Evolutionary conservation across 53 echinoderm and acorn worm genomes (phyloP).

Genomic region (Crossaster papposus): DNA sequence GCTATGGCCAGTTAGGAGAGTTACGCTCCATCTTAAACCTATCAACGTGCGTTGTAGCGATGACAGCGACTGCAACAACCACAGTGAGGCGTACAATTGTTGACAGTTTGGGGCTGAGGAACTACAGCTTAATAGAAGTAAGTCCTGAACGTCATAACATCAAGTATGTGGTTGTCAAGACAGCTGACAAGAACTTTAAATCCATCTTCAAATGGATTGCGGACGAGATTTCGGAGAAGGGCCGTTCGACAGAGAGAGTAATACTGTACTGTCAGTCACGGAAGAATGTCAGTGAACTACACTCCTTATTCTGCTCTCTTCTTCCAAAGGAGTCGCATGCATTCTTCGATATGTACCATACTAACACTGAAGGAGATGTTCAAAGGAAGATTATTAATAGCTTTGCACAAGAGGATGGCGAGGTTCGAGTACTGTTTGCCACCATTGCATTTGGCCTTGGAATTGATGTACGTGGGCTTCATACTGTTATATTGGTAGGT

Average conservation of each 20-base stretch:
- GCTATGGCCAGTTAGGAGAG: conserved; percentile 7
- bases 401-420: conserved; percentile 39
- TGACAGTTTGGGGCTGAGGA: conserved; percentile 51
- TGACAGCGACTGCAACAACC: conserved; percentile 63
- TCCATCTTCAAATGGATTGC: conserved; percentile 3
- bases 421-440: conserved; percentile 40
- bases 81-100: conserved; percentile 11
- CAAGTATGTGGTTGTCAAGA: conserved; percentile 59
- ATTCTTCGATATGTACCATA: conserved; percentile 62
- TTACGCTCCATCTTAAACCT: not conserved
- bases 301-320: conserved; percentile 18
- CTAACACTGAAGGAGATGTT: conserved; percentile 48
- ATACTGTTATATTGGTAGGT: conserved; percentile 36
- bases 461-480: conserved; percentile 35
- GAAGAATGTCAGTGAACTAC: conserved; percentile 40
- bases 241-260: conserved; percentile 15
- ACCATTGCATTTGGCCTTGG: conserved; percentile 61
- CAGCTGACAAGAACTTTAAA: conserved; percentile 20
- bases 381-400: conserved; percentile 17
- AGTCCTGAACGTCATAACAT: conserved; percentile 52
- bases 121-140: conserved; percentile 28
- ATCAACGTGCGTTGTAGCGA: conserved; percentile 37
- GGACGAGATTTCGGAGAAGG: no score
- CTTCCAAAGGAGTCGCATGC: not conserved
- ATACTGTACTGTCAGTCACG: conserved; percentile 62